Evolutionary conservation across 2,797 vertebrate genomes (phyloP).

Genomic region (Margarornis squamiger): DNA sequence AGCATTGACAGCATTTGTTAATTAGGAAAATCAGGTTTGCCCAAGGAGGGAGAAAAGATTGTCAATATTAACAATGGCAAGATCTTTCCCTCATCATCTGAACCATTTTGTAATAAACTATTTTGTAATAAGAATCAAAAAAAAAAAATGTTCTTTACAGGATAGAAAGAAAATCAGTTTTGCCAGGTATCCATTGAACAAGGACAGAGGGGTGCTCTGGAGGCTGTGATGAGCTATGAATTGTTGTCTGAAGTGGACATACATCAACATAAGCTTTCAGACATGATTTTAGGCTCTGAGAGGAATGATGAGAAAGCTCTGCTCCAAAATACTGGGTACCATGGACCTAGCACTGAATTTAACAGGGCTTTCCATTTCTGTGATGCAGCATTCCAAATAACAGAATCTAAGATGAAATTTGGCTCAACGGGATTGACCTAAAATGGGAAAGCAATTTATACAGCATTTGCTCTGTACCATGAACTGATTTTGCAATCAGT

Average conservation of each 20-base stretch:
- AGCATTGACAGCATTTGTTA: background rate
- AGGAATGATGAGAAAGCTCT: background rate
- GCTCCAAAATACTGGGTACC: background rate
- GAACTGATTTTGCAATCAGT: background rate
- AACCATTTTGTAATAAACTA: background rate
- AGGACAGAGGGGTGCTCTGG: background rate
- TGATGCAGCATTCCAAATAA: background rate
- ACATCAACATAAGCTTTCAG: background rate
- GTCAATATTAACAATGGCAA: background rate
- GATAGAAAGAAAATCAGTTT: background rate
- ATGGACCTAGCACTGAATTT: background rate
- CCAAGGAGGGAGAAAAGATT: background rate
- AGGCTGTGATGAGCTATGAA: background rate
- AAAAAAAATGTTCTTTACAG: background rate
- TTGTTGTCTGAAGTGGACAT: background rate
- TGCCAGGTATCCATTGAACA: background rate
- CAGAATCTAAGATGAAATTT: background rate
- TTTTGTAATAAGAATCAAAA: background rate
- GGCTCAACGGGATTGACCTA: background rate
- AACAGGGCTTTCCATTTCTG: background rate
- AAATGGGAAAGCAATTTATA: background rate
- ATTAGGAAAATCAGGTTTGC: background rate
- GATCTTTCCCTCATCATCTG: background rate
- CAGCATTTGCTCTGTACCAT: background rate
- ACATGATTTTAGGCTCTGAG: background rate